Percentiles rank a stretch among this genome's conserved stretches.
Conservation (phyloP, 2,113 vertebrate genomes). For the Talpa occidentalis region DNA sequence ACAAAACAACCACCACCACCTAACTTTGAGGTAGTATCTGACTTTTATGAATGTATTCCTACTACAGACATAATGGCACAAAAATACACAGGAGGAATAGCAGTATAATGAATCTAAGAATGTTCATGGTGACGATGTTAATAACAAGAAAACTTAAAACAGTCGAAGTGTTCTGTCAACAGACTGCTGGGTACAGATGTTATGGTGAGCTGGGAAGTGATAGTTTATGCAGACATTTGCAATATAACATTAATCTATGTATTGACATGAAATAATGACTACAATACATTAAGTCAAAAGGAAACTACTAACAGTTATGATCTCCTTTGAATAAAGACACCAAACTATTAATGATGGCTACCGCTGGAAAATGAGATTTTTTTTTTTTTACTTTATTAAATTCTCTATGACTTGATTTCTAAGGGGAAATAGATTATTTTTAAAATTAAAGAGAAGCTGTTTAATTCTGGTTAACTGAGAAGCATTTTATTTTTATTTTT, state of each 20-base stretch:
- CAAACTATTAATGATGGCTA: not conserved
- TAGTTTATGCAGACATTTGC: not conserved
- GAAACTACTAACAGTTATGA: not conserved
- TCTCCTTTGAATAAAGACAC: slow-evolving; percentile 3
- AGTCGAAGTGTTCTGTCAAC: not conserved
- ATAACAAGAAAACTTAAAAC: not conserved
- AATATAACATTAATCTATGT: not conserved
- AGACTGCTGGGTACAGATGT: not conserved
- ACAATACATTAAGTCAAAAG: not conserved
- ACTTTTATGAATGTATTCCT: not conserved
- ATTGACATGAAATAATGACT: not conserved
- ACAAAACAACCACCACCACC: too few species aligned
- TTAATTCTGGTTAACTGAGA: not conserved
- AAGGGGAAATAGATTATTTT: slow-evolving; percentile 14
- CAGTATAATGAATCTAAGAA: not conserved
- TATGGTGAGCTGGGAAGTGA: not conserved
- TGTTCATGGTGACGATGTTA: not conserved
- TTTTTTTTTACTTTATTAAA: not conserved
- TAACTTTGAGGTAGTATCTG: not conserved
- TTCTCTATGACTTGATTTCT: not conserved
- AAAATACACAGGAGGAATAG: not conserved
- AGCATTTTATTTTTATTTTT: not conserved
- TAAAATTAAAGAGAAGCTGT: not conserved
- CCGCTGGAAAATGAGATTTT: not conserved
- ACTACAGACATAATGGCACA: not conserved